phyloP scores from a whole-genome alignment of 2,797 vertebrate genomes.

The Leuciscus waleckii region DNA sequence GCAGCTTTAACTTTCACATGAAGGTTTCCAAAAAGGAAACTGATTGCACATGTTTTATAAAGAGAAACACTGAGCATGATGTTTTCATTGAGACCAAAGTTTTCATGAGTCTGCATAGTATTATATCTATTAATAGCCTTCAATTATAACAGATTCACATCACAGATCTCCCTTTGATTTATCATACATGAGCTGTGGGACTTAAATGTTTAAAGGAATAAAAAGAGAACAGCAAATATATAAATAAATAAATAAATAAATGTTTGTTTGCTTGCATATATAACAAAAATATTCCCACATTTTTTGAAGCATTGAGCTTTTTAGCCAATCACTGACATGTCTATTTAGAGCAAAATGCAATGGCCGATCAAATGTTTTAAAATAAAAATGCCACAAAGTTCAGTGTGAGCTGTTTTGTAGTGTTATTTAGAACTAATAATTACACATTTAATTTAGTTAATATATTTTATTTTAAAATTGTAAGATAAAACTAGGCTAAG shows the following conservation, averaged over 20 bases:
- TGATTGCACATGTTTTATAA: conserved; percentile 27
- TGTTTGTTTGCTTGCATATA: no score
- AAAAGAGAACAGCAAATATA: no score
- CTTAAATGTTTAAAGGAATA: no score
- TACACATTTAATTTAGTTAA: no score
- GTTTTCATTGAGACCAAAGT: neutral
- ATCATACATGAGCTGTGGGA: neutral
- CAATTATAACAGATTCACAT: neutral
- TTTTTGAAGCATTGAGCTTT: neutral
- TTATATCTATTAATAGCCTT: neutral
- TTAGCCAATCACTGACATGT: neutral
- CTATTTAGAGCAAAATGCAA: neutral
- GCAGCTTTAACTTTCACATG: neutral
- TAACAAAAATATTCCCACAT: no score
- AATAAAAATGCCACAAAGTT: no score
- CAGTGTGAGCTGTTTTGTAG: no score
- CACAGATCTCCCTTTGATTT: neutral
- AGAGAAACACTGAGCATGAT: conserved; percentile 2
- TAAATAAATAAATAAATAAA: no score
- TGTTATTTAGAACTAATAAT: no score
- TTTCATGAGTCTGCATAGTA: neutral
- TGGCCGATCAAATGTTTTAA: neutral
- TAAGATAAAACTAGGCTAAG: no score
- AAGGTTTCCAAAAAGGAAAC: conserved; percentile 26
- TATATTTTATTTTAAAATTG: no score